A percentile compares a stretch with the other conserved stretches of the same genome.
These are phyloP conservation scores for Mesochorus sp. DNA, from an alignment of 2,888 invertebrate species.

Conservation along the genomic window DNA sequence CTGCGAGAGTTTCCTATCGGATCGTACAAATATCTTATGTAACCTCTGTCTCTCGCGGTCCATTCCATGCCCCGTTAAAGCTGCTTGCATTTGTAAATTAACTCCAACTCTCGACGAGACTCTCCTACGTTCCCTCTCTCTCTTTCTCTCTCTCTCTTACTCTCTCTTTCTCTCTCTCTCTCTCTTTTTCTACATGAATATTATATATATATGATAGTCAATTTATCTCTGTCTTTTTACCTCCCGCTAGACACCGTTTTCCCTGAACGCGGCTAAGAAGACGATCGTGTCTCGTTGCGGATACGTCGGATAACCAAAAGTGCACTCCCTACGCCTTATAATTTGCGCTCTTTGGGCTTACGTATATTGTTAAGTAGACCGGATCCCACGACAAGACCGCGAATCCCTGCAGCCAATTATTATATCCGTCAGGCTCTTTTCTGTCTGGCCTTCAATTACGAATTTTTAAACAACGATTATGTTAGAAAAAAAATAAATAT, in stretches of 20 bases:
- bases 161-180: background rate
- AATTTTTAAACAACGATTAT: too few species aligned
- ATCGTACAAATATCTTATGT: conserved; percentile 50
- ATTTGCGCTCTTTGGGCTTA: background rate
- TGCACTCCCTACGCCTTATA: background rate
- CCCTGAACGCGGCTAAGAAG: conserved; percentile 2
- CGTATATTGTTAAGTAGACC: background rate
- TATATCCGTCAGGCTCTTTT: too few species aligned
- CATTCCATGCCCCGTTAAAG: conserved; percentile 46
- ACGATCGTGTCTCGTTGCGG: conserved; percentile 24
- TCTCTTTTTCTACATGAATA: background rate
- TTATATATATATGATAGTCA: background rate
- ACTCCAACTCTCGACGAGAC: conserved; percentile 21
- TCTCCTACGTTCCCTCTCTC: background rate
- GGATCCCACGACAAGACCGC: too few species aligned
- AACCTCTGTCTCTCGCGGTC: conserved; percentile 35
- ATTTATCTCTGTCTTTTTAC: conserved; percentile 20
- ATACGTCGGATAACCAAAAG: conserved; percentile 22
- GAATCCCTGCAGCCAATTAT: too few species aligned
- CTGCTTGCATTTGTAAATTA: conserved; percentile 43
- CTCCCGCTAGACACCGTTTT: conserved; percentile 5
- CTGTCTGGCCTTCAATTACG: too few species aligned
- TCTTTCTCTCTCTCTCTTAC: background rate
- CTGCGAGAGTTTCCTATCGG: conserved; percentile 34
- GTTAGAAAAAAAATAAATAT: background rate